Conservation (phyloP, 1,140 invertebrate genomes). For the Calliphora vicina region DNA sequence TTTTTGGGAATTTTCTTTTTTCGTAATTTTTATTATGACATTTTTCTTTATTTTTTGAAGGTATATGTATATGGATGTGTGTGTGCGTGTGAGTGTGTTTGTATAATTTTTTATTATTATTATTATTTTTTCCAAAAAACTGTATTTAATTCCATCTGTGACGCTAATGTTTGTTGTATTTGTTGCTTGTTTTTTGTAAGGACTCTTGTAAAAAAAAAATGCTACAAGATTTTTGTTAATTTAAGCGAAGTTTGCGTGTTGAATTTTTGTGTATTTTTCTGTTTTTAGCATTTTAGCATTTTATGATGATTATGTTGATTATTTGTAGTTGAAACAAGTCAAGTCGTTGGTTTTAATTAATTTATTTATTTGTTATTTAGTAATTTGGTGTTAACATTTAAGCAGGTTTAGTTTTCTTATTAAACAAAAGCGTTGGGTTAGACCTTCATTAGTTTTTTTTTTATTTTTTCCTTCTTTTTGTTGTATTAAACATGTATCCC, state of each 20-base stretch:
- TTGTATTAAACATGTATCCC: not conserved
- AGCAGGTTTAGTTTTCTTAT: not conserved
- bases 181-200: conserved; percentile 7
- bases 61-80: too few species aligned
- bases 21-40: not conserved
- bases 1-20: not conserved
- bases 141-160: not conserved
- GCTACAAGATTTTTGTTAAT: not conserved
- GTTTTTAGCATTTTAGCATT: not conserved
- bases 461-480: not conserved
- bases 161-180: not conserved
- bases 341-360: conserved; percentile 3
- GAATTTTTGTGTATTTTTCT: not conserved
- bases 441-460: not conserved
- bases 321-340: not conserved
- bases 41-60: not conserved
- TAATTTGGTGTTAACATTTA: conserved; percentile 13
- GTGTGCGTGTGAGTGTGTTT: too few species aligned
- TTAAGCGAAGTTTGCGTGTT: not conserved
- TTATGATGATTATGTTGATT: not conserved
- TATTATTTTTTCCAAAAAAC: not conserved
- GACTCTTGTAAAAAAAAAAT: not conserved
- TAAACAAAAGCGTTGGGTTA: not conserved
- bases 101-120: not conserved
- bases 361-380: not conserved